Conservation (phyloP, 1,140 invertebrate species). For the Leptinotarsa undecemlineata region DNA sequence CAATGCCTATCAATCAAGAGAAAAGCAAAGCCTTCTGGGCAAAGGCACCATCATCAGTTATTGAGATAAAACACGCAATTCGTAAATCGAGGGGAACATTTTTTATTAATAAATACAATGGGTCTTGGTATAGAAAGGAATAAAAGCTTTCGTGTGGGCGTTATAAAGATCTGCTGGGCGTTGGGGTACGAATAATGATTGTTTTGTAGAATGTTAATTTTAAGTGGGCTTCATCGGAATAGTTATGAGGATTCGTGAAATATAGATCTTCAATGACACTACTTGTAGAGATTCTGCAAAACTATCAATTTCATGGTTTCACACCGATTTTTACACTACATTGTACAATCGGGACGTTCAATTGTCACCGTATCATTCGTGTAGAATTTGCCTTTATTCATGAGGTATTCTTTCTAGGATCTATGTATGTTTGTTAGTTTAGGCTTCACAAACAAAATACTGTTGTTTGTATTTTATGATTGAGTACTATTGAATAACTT, state of each 20-base stretch:
- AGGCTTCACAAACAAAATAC: no score
- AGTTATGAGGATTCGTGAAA: not conserved
- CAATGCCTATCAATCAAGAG: conserved; percentile 22
- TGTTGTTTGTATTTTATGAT: no score
- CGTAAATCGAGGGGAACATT: conserved; percentile 15
- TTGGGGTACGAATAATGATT: conserved; percentile 10
- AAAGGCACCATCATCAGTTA: conserved; percentile 18
- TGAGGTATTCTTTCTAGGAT: no score
- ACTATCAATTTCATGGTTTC: no score
- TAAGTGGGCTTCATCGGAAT: not conserved
- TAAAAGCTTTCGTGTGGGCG: conserved; percentile 21
- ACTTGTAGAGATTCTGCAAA: no score
- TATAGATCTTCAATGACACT: no score
- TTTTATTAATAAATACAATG: conserved; percentile 24
- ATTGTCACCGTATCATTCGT: no score
- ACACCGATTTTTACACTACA: no score
- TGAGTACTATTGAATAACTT: no score
- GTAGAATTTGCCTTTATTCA: no score
- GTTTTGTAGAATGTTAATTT: not conserved
- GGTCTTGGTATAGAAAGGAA: conserved; percentile 20
- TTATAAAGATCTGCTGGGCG: conserved; percentile 13
- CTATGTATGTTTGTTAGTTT: no score
- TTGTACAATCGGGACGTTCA: no score
- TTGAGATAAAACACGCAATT: conserved; percentile 27
- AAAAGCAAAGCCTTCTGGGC: conserved; percentile 22